Base-by-base conservation (phyloP, 2,888 invertebrate genomes). In the Eueremaeus valkanovi region DNA sequence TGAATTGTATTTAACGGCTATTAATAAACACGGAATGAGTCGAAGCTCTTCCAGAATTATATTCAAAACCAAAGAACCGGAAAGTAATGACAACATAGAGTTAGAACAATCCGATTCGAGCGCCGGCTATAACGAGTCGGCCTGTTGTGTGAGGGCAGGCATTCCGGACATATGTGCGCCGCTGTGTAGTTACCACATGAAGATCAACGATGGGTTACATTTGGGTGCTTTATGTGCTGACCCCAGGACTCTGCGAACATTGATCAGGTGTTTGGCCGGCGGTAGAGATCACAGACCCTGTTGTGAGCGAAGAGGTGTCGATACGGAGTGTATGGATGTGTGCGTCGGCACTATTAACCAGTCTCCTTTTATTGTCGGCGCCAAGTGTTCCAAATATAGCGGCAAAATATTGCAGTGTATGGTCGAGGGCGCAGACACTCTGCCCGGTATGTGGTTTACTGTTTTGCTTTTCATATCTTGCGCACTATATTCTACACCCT, bases 151-250 rank as follows among this genome's bases (percentile, higher is more conserved):
- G 42, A 86, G 88, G 1, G 90, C 90, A 6, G 89, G 89, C 55
- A 81, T 90, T 13, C 88, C 88, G 36, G 75, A 73, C 2, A 72
- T 75, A 9, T 81, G 80, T 73, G 86, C 90, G 84, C 90, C 91
- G 0, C 86, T 93, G 16, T 93, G 93, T 81, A 88, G 90, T 0
- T 92, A 91, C 83, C 89, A 92, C 82, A 91, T 92, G 72, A 90
- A 89, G 81, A 90, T 93, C 89, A 88, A 89, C 3, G 91, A 92
- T 82, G 86, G 92, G 77, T 87, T 90, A 81, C 85, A 87, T 55
- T 79, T 92, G 76, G 91, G 90, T 9, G 88, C 89, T 5, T 87
- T 89, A 2, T 92, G 92, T 82, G 88, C 89, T n/a, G 76, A 76
- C 18, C 61, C 51, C 9, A 70, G 51, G 33, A 87, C 88, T 75